phyloP scores from a whole-genome alignment of 2,797 vertebrate species.

The Notamacropus eugenii region DNA sequence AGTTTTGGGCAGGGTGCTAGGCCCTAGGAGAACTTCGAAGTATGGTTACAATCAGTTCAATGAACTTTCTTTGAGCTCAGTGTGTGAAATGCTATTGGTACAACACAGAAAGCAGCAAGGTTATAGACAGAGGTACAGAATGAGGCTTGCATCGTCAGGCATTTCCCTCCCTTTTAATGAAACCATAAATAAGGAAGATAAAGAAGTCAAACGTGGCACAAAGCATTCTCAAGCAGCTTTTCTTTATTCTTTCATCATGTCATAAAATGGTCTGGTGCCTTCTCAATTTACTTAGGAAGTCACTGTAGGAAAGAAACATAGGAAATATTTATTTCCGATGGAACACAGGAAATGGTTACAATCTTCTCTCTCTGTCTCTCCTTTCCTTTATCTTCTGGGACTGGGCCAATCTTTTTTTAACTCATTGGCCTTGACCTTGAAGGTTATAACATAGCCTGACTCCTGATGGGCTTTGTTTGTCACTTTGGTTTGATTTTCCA shows the following conservation, averaged over 20 bases:
- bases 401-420: slow-evolving; percentile 73
- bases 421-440: slow-evolving; percentile 76
- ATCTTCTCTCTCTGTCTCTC: slow-evolving; percentile 73
- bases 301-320: slow-evolving; percentile 73
- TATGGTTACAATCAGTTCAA: not conserved
- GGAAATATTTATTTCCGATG: slow-evolving; percentile 79
- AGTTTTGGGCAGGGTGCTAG: not conserved
- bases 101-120: not conserved
- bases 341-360: slow-evolving; percentile 78
- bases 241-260: slow-evolving; percentile 67
- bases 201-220: slow-evolving; percentile 7
- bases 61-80: not conserved
- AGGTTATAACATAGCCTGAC: slow-evolving; percentile 37
- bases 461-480: not conserved
- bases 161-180: slow-evolving; percentile 55
- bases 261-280: slow-evolving; percentile 68
- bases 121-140: not conserved
- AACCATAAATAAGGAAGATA: slow-evolving; percentile 49
- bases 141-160: not conserved
- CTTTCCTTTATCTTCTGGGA: slow-evolving; percentile 75
- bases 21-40: not conserved
- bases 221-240: slow-evolving; percentile 59
- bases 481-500: not conserved
- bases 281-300: slow-evolving; percentile 77
- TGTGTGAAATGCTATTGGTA: not conserved